A percentile compares a stretch with the other conserved stretches of the same genome.
These are phyloP conservation scores for Pasiphila rectangulata DNA, from an alignment of 2,888 invertebrate species.

Conservation along the genomic window DNA sequence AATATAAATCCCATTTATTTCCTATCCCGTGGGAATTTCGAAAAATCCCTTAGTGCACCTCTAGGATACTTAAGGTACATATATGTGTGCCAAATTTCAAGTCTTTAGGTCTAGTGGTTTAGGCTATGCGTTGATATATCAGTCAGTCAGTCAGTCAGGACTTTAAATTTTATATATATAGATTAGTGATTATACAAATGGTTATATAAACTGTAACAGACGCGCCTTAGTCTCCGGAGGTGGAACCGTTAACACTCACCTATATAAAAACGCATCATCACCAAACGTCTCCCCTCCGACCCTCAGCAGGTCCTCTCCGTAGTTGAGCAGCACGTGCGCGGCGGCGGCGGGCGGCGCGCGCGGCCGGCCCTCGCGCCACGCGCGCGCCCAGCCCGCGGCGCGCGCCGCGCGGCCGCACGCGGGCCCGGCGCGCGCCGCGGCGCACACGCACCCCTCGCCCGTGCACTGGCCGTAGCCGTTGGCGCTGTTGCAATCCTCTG, in stretches of 20 bases:
- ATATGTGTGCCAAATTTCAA: too few species aligned
- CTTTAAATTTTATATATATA: too few species aligned
- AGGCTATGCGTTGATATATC: too few species aligned
- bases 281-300: conserved; percentile 68
- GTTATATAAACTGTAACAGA: too few species aligned
- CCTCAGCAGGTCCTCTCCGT: conserved; percentile 53
- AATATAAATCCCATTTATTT: too few species aligned
- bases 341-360: conserved; percentile 46
- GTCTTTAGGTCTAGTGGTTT: too few species aligned
- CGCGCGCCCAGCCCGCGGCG: conserved; percentile 51
- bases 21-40: too few species aligned
- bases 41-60: too few species aligned
- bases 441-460: conserved; percentile 10
- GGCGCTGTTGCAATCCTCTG: conserved; percentile 59
- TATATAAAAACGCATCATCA: conserved; percentile 57
- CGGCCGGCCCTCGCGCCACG: conserved; percentile 44
- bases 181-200: too few species aligned
- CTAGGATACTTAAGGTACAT: too few species aligned
- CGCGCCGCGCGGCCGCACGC: conserved; percentile 52
- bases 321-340: conserved; percentile 50
- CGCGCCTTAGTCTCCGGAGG: too few species aligned
- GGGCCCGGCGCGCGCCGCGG: conserved; percentile 79
- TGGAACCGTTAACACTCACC: conserved; percentile 37
- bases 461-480: neutral
- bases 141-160: too few species aligned